Evolutionary conservation across 1,140 invertebrate genomes (phyloP).

Genomic region (Hyphantria cunea): DNA sequence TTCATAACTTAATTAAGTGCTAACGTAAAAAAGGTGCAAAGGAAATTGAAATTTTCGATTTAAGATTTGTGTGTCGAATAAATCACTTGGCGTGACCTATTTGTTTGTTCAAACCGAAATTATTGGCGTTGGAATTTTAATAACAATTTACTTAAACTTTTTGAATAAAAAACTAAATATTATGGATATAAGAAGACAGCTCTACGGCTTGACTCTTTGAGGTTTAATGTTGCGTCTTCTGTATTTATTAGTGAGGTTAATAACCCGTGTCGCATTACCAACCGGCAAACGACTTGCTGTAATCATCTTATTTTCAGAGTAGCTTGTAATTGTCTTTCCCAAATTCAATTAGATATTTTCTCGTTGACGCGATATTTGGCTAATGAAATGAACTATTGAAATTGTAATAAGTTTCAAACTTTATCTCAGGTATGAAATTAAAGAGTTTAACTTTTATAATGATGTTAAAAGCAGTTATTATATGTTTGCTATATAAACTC

Average conservation of each 20-base stretch:
- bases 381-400: too few relatives aligned
- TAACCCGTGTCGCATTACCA: constrained; percentile 18
- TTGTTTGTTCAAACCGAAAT: too few relatives aligned
- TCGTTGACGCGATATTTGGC: too few relatives aligned
- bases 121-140: too few relatives aligned
- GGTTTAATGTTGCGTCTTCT: constrained; percentile 4
- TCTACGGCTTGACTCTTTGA: not conserved
- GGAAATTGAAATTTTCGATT: constrained; percentile 7
- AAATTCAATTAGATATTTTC: constrained; percentile 1
- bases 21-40: constrained; percentile 8
- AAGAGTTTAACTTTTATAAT: not conserved
- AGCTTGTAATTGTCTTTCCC: constrained; percentile 6
- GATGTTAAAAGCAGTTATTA: constrained; percentile 1
- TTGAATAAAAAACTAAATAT: too few relatives aligned
- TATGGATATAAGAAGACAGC: too few relatives aligned
- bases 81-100: too few relatives aligned
- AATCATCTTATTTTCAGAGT: constrained; percentile 21
- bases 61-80: not conserved
- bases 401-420: too few relatives aligned
- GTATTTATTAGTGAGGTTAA: constrained; percentile 14
- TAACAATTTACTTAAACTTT: too few relatives aligned
- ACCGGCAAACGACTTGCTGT: constrained; percentile 4
- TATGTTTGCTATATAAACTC: too few relatives aligned
- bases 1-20: not conserved
- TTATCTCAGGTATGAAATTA: too few relatives aligned